Percentiles rank a stretch among this genome's conserved stretches.
phyloP scores from a whole-genome alignment of 92 coral and sea anemone species.

The Parazoanthus darwini region DNA sequence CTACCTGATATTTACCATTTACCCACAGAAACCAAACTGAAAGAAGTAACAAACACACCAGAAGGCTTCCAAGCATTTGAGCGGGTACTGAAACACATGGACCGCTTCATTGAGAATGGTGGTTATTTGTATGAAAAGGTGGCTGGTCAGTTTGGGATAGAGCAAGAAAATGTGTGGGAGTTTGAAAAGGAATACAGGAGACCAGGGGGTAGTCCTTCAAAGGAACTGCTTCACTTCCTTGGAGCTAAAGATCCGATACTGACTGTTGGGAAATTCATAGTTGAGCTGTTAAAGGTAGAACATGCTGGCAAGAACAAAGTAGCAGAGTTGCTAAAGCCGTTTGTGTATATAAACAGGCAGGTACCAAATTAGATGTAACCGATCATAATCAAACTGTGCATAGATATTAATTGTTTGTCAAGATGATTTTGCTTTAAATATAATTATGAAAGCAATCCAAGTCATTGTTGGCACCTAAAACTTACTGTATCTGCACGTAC shows the following conservation, averaged over 20 bases:
- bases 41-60: background rate
- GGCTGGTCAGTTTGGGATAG: conserved; percentile 9
- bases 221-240: background rate
- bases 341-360: background rate
- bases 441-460: no score
- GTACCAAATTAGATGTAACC: no score
- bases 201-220: conserved; percentile 27
- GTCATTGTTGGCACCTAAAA: no score
- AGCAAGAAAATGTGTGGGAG: conserved; percentile 32
- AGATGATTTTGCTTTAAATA: no score
- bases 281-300: conserved; percentile 8
- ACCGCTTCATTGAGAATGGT: conserved; percentile 21
- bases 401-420: background rate
- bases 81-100: conserved; percentile 44
- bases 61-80: conserved; percentile 21
- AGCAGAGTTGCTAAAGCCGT: background rate
- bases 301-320: background rate
- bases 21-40: background rate
- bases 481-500: no score
- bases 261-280: conserved; percentile 23
- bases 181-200: conserved; percentile 10
- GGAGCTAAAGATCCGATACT: conserved; percentile 1
- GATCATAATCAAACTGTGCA: background rate
- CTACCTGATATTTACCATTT: background rate
- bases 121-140: conserved; percentile 14